Evolutionary conservation across 2,113 vertebrate species (phyloP).

Genomic region (Prochilodus magdalenae): DNA sequence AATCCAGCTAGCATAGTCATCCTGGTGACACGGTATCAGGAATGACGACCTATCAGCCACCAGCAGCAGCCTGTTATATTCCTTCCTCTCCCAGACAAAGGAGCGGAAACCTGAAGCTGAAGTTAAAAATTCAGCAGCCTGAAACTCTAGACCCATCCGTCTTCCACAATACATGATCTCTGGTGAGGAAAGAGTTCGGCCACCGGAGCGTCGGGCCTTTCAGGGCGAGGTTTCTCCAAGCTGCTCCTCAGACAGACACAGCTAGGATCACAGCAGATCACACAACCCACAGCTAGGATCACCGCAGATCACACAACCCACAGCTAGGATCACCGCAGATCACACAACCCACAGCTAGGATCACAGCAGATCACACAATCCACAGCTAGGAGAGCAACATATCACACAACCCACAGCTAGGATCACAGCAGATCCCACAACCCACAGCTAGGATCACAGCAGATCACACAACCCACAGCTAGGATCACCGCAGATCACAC

Average conservation of each 20-base stretch:
- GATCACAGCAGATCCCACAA: too few relatives aligned
- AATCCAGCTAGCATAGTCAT: neutral
- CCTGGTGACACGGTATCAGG: neutral
- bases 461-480: too few relatives aligned
- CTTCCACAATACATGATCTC: conserved; percentile 2
- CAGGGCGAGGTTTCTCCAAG: neutral
- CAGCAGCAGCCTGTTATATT: neutral
- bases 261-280: too few relatives aligned
- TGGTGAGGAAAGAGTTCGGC: neutral
- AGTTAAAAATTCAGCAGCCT: conserved; percentile 40
- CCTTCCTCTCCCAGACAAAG: conserved; percentile 8
- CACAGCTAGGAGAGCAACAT: too few relatives aligned
- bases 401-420: too few relatives aligned
- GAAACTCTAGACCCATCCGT: conserved; percentile 17
- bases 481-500: too few relatives aligned
- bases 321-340: too few relatives aligned
- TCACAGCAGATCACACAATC: too few relatives aligned
- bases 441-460: too few relatives aligned
- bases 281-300: too few relatives aligned
- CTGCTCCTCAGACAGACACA: neutral
- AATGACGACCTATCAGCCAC: neutral
- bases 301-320: too few relatives aligned
- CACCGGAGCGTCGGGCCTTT: neutral
- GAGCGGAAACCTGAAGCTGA: conserved; percentile 24
- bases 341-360: too few relatives aligned